phyloP scores from a whole-genome alignment of 2,888 invertebrate species.

The Argynnis bischoffii region DNA sequence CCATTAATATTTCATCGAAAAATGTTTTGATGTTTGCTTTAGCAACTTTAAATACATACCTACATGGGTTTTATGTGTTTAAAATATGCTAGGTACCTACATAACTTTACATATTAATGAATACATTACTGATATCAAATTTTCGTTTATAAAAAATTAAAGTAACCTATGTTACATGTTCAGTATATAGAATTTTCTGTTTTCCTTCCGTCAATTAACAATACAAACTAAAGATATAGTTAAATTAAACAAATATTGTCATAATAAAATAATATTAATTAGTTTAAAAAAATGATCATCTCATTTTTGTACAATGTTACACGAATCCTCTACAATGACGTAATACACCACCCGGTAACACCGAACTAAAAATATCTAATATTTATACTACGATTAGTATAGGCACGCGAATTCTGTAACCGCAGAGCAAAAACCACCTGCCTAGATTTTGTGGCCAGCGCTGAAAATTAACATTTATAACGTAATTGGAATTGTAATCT shows the following conservation, averaged over 20 bases:
- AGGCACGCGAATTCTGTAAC: slow-evolving; percentile 30
- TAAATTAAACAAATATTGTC: neutral
- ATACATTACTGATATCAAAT: too few species aligned
- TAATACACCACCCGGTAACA: slow-evolving; percentile 18
- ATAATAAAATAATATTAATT: neutral
- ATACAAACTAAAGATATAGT: neutral
- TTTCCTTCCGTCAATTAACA: too few species aligned
- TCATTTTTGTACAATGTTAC: slow-evolving; percentile 1
- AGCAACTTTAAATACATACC: neutral
- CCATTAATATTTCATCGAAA: slow-evolving; percentile 13
- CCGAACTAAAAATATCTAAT: slow-evolving; percentile 30
- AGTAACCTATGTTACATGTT: too few species aligned
- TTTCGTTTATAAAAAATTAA: too few species aligned
- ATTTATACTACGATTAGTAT: slow-evolving; percentile 34
- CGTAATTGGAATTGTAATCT: slow-evolving; percentile 27
- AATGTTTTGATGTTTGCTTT: slow-evolving; percentile 2
- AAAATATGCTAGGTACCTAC: too few species aligned
- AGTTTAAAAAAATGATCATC: neutral
- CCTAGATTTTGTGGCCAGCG: slow-evolving; percentile 28
- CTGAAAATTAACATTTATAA: slow-evolving; percentile 23
- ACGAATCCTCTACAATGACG: slow-evolving; percentile 9
- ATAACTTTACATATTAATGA: too few species aligned
- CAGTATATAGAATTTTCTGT: too few species aligned
- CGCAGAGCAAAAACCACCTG: slow-evolving; percentile 27
- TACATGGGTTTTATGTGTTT: neutral